Evolutionary conservation across 2,113 vertebrate species (phyloP).

Genomic region (Pachycephala philippinensis): DNA sequence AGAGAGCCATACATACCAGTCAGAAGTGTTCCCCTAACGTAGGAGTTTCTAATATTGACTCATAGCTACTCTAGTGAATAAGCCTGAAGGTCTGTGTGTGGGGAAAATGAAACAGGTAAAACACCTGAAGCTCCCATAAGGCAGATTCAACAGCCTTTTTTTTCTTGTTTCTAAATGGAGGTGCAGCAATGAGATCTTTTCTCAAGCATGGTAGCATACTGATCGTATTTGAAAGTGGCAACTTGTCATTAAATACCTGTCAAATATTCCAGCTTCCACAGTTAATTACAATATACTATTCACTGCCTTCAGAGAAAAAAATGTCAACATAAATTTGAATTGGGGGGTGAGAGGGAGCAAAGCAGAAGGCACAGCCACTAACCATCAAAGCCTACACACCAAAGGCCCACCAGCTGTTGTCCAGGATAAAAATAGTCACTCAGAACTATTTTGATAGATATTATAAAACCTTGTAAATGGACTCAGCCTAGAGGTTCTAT

Average conservation of each 20-base stretch:
- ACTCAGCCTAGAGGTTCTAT: neutral
- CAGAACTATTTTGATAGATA: neutral
- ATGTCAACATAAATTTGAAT: neutral
- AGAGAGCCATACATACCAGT: neutral
- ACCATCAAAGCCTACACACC: neutral
- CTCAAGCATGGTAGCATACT: neutral
- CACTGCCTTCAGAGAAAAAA: neutral
- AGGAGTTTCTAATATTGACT: neutral
- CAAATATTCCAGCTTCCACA: neutral
- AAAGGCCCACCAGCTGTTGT: neutral
- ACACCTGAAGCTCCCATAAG: neutral
- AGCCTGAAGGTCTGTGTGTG: neutral
- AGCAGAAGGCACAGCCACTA: neutral
- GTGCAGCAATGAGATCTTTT: neutral
- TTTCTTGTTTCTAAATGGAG: neutral
- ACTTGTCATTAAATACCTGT: neutral
- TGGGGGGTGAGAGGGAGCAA: neutral
- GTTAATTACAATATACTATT: slow-evolving; percentile 8
- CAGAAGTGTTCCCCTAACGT: neutral
- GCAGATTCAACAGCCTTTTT: neutral
- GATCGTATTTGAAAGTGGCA: neutral
- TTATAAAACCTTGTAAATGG: neutral
- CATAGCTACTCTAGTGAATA: neutral
- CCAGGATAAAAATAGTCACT: neutral
- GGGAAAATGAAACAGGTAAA: neutral